Base-by-base conservation (phyloP, 2,888 invertebrate species). In the Cheilosia vernalis region DNA sequence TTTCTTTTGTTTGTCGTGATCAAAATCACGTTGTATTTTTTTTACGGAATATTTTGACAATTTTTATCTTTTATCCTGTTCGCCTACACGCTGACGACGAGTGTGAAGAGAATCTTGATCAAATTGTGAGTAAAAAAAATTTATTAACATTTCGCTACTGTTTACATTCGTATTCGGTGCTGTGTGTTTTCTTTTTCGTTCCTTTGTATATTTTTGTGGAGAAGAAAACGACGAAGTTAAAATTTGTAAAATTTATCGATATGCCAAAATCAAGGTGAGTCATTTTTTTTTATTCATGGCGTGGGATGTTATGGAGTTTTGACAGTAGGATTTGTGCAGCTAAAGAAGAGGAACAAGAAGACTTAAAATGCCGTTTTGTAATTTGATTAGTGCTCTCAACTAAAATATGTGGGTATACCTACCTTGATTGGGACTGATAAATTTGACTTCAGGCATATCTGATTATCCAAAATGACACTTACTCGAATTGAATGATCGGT, bases 31-130 rank as follows among this genome's bases (percentile, higher is more conserved):
- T 79, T 61, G 67, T 19, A 10, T 33, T 69, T 44, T 60, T 61
- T 61, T 70, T 70, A 15, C 55, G 19, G 66, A 53, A 76, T 76
- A 58, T 51, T 69, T 69, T 49, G 37, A 56, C 37, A 40, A 33
- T 77, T 60, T 61, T 72, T 72, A 56, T 64, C 72, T 72, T 70
- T 79, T 79, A 72, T 72, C 78, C 64, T 70, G 78, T 72, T 79
- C 78, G 78, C 78, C 78, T 72, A 79, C 78, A 79, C 70, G 47
- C 5, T 33, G 27, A 79, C 70, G 47, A 10, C 21, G 27, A 37
- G 37, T 61, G 77, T 44, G 58, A 55, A 37, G 61, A 17, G 78
- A 70, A 78, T 78, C 37, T 55, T 63, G 69, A 78, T 78, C 27
- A 13, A 70, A 47, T 44, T 56, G 56, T 17, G 30, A 27, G 13